Evolutionary conservation across 2,797 vertebrate genomes (phyloP).

Genomic region (Eulemur albifrons): DNA sequence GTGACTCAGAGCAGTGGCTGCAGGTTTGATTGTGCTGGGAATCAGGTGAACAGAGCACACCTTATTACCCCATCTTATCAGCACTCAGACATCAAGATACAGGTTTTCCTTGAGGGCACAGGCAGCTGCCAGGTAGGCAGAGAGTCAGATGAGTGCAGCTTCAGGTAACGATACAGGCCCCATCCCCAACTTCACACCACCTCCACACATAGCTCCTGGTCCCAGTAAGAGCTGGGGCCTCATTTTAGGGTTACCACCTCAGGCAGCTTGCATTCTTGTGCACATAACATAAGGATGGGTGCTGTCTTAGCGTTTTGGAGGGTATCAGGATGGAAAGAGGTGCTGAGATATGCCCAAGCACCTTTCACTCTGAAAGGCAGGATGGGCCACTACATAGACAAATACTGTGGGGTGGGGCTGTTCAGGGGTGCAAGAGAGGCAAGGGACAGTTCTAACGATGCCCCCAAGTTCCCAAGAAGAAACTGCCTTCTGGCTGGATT

Average conservation of each 20-base stretch:
- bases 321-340: neutral
- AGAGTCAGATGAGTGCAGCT: neutral
- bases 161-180: neutral
- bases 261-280: neutral
- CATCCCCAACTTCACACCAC: neutral
- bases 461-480: neutral
- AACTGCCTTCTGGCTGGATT: neutral
- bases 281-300: rapidly evolving
- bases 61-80: neutral
- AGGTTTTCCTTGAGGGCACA: slow-evolving; percentile 16
- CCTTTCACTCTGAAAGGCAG: neutral
- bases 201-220: neutral
- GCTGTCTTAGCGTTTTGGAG: neutral
- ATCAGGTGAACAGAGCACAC: neutral
- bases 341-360: neutral
- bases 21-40: neutral
- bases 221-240: neutral
- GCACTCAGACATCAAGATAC: neutral
- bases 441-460: neutral
- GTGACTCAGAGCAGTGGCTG: neutral
- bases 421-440: neutral
- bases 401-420: too few species aligned
- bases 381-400: too few species aligned
- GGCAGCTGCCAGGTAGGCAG: neutral
- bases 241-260: neutral